These are phyloP conservation scores for Rhopilema esculentum DNA, from an alignment of 30 jellyfish, hydroid and myxozoan genomes.

Conservation along the genomic window DNA sequence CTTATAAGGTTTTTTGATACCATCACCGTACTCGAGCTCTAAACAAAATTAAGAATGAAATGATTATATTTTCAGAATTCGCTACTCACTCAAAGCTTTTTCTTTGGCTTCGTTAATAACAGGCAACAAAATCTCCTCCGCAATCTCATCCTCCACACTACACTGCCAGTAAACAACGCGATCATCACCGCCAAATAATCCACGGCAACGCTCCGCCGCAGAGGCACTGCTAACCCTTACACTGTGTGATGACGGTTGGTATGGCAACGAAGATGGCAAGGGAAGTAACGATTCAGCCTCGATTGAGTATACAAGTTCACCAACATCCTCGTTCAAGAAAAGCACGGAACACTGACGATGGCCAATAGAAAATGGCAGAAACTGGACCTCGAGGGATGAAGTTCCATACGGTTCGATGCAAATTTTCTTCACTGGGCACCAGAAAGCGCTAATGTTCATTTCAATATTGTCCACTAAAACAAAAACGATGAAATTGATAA, in stretches of 20 bases:
- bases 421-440: conserved; percentile 73
- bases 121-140: conserved; percentile 76
- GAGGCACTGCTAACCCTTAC: conserved; percentile 76
- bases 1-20: no score
- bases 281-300: conserved; percentile 92
- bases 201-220: conserved; percentile 73
- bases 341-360: conserved; percentile 89
- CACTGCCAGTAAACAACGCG: conserved; percentile 90
- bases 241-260: conserved; percentile 47
- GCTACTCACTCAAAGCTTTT: conserved; percentile 80
- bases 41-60: no score
- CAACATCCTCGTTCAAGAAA: conserved; percentile 80
- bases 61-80: no score
- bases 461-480: conserved; percentile 27
- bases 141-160: conserved; percentile 67
- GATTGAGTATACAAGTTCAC: conserved; percentile 87
- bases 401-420: conserved; percentile 54
- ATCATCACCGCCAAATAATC: conserved; percentile 67
- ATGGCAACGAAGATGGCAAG: conserved; percentile 79
- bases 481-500: neutral
- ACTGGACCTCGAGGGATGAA: conserved; percentile 66
- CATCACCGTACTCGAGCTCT: no score
- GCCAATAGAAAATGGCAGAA: conserved; percentile 90
- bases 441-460: conserved; percentile 71
- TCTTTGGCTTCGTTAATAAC: conserved; percentile 77